Base-by-base conservation (phyloP, 2,888 invertebrate genomes). In the Nasonia oneida region DNA sequence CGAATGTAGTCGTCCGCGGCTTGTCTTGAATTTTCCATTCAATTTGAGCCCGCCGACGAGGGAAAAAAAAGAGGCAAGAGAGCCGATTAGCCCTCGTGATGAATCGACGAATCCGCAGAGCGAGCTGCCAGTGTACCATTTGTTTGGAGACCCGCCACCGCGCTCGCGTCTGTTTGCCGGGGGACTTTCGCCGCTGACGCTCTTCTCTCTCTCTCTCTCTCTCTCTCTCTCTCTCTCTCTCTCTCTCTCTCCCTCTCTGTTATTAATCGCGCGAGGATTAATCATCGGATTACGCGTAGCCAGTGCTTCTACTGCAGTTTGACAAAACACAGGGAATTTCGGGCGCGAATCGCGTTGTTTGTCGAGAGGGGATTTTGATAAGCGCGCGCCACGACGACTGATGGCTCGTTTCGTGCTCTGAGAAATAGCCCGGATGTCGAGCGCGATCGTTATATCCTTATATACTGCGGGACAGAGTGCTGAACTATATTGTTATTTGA, bases 251-350 rank as follows among this genome's bases (percentile, higher is more conserved):
- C 29, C 29, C 33, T 61, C 29, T 73, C 57, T 23, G 70, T 83
- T 83, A 83, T 83, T 61, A 78, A 83, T 83, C 39, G 71, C 50
- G 71, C 39, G 57, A 23, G 71, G 33, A 83, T 83, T 77, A 61
- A 83, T 83, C 78, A 78, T 78, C 47, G 77, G 83, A 83, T 78
- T 78, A 83, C 61, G 18, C 18, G n/a, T 23, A 14, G 15, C 15
- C 75, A 1, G 57, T 2, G 74, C 50, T 47, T 47, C 12, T 47
- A 47, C 47, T 12, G 47, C 12, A 47, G 12, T 47, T 47, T 47
- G 47, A 47, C 47, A 47, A 53, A 18, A 53, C 53, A 18, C 53
- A 18, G 15, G 53, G 53, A 53, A 18, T 53, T 53, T 53, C 53
- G 53, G 18, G 18, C 4, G 53, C 18, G 15, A 18, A 12, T 12